Conservation (phyloP, 2,888 invertebrate species). For the Cyrtodaria siliqua region DNA sequence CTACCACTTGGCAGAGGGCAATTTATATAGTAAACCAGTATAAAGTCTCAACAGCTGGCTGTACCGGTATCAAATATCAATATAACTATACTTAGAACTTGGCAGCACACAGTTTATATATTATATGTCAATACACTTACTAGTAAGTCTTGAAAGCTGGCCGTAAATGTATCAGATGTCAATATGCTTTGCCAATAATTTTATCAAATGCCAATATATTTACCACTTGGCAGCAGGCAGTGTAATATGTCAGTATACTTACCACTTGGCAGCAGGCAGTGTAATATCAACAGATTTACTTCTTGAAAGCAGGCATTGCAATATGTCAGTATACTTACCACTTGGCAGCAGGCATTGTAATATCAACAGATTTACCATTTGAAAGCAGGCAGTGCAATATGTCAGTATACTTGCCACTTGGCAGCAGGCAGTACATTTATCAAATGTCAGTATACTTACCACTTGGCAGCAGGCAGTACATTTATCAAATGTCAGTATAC, state of each 20-base stretch:
- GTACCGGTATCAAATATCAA: constrained; percentile 97
- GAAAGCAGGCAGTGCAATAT: constrained; percentile 96
- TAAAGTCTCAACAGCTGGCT: constrained; percentile 92
- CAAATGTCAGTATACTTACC: constrained; percentile 89
- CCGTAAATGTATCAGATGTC: no score
- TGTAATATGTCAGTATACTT: neutral
- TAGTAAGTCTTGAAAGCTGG: no score
- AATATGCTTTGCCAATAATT: no score
- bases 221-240: no score
- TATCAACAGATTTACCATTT: constrained; percentile 87
- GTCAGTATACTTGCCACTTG: constrained; percentile 78
- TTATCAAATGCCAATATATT: no score
- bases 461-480: constrained; percentile 95
- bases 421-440: constrained; percentile 97
- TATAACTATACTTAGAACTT: constrained; percentile 83
- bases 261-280: constrained; percentile 93
- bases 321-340: constrained; percentile 85
- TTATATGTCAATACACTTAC: no score
- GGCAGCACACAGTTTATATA: constrained; percentile 97
- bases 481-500: constrained; percentile 89
- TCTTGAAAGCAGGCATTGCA: constrained; percentile 95
- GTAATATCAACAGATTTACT: constrained; percentile 88
- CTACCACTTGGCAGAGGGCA: constrained; percentile 92
- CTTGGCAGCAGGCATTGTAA: constrained; percentile 97
- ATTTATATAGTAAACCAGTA: constrained; percentile 96